These are phyloP conservation scores for Dasyornis broadbenti DNA, from an alignment of 2,113 vertebrate genomes.

Conservation along the genomic window DNA sequence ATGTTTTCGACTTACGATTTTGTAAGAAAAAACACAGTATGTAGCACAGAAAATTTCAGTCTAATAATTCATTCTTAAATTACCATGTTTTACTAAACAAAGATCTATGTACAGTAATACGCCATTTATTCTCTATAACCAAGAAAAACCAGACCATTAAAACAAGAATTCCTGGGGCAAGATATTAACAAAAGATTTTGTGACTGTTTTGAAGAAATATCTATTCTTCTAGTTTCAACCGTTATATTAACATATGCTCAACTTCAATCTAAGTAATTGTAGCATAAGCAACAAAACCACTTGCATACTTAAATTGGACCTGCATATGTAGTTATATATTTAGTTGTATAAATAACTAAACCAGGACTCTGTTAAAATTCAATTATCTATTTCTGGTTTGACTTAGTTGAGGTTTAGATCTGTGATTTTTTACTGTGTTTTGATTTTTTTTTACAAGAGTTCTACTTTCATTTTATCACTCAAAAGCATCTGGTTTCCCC, in stretches of 20 bases:
- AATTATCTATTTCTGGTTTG: background rate
- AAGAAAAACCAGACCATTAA: background rate
- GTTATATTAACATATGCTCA: background rate
- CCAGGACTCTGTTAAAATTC: background rate
- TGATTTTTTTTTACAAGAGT: background rate
- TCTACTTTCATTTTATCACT: background rate
- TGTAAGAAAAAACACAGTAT: background rate
- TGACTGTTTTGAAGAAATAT: background rate
- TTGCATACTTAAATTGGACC: background rate
- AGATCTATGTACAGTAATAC: background rate
- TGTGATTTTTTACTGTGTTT: background rate
- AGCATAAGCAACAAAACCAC: background rate
- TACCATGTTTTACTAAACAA: background rate
- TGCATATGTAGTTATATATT: background rate
- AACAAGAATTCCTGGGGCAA: background rate
- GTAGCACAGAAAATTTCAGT: background rate
- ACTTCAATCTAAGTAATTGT: background rate
- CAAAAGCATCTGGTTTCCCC: background rate
- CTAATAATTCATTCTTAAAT: background rate
- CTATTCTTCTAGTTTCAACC: background rate
- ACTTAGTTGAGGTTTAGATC: background rate
- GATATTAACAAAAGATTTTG: background rate
- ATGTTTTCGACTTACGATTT: background rate
- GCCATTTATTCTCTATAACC: background rate
- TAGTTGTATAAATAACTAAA: background rate